Evolutionary conservation across 2,888 invertebrate genomes (phyloP).

Genomic region (Hydroisotoma schaefferi): DNA sequence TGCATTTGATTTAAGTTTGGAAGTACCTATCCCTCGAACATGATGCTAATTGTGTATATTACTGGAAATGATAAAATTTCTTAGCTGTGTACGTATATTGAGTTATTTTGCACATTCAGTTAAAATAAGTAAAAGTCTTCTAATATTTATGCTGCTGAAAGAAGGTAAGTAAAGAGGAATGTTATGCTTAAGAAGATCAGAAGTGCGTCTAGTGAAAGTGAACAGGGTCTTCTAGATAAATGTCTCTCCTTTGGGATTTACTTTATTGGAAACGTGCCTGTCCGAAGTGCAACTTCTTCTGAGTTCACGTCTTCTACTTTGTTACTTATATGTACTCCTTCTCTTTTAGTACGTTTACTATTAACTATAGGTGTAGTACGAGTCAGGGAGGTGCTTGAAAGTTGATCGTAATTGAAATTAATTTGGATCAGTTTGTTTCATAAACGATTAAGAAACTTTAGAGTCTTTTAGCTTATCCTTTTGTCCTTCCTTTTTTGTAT

Average conservation of each 20-base stretch:
- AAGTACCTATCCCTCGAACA: too few relatives aligned
- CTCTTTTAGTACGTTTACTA: too few relatives aligned
- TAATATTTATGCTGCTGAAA: not conserved
- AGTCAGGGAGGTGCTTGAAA: slow-evolving; percentile 18
- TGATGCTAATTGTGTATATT: too few relatives aligned
- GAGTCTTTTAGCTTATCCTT: not conserved
- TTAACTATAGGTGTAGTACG: too few relatives aligned
- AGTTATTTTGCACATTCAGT: too few relatives aligned
- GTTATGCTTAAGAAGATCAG: slow-evolving; percentile 11
- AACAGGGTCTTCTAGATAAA: not conserved
- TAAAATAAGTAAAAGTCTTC: too few relatives aligned
- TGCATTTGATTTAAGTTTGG: too few relatives aligned
- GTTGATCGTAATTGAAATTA: slow-evolving; percentile 37
- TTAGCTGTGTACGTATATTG: too few relatives aligned
- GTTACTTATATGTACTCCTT: too few relatives aligned
- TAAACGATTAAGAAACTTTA: slow-evolving; percentile 20
- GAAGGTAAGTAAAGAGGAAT: slow-evolving; percentile 1
- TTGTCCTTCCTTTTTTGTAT: not conserved
- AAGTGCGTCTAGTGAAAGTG: slow-evolving; percentile 11
- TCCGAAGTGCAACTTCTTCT: not conserved
- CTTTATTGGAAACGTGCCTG: slow-evolving; percentile 8
- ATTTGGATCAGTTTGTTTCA: slow-evolving; percentile 33
- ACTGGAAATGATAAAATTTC: too few relatives aligned
- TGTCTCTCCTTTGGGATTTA: slow-evolving; percentile 2
- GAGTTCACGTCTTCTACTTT: not conserved